Conservation (phyloP, 2,113 vertebrate genomes). For the Dicrurus megarhynchus region DNA sequence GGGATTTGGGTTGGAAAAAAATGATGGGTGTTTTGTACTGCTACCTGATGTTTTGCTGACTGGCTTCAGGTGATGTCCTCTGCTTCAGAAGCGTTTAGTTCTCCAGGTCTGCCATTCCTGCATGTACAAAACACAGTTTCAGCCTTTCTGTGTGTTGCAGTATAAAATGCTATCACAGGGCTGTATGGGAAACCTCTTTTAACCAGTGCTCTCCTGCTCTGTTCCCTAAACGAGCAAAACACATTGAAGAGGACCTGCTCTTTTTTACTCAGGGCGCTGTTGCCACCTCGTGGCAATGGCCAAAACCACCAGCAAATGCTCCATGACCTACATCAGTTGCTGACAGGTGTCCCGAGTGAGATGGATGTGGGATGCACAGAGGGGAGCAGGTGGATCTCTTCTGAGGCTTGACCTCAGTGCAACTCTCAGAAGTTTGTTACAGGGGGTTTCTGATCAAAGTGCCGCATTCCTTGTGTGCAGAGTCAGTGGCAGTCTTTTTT, state of each 20-base stretch:
- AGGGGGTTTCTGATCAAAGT: background rate
- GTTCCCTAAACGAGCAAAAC: background rate
- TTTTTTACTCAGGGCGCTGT: background rate
- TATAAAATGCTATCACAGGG: background rate
- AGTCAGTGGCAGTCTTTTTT: background rate
- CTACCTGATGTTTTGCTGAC: fast-evolving
- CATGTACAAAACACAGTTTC: background rate
- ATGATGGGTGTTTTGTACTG: background rate
- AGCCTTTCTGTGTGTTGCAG: background rate
- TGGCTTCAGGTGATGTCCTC: fast-evolving
- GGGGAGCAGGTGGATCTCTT: background rate
- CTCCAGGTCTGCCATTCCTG: background rate
- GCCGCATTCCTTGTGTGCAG: fast-evolving
- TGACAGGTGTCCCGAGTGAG: fast-evolving
- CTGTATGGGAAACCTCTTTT: background rate
- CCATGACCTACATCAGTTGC: fast-evolving
- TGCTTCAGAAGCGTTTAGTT: background rate
- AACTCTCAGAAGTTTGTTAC: fast-evolving
- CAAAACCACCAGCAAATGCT: background rate
- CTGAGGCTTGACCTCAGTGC: background rate
- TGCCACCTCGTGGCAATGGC: conserved; percentile 14
- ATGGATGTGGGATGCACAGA: background rate
- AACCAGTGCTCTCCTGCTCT: background rate
- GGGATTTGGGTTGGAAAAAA: background rate
- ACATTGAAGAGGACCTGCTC: too few species aligned